phyloP scores from a whole-genome alignment of 2,797 vertebrate genomes.

The Aythya fuligula region DNA sequence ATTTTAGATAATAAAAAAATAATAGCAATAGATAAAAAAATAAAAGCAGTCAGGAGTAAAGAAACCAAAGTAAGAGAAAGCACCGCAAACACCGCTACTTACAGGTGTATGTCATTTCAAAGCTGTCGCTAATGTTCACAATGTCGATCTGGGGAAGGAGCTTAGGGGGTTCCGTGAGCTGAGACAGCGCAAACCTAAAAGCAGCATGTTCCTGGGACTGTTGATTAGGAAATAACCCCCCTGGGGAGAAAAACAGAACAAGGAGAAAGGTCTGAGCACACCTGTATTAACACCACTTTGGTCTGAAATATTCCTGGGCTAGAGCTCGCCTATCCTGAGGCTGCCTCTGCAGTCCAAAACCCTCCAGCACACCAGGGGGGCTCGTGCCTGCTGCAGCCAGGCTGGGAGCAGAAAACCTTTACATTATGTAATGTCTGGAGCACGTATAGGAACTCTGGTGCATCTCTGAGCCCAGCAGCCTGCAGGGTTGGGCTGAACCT shows the following conservation, averaged over 20 bases:
- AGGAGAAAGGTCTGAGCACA: background rate
- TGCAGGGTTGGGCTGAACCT: fast-evolving
- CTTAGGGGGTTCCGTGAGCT: slow-evolving; percentile 97
- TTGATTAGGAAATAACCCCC: slow-evolving; percentile 95
- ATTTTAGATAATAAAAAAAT: background rate
- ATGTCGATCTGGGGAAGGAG: slow-evolving; percentile 99
- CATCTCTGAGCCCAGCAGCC: background rate
- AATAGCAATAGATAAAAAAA: no score
- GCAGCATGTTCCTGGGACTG: slow-evolving; percentile 99
- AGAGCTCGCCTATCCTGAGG: background rate
- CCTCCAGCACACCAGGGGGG: fast-evolving
- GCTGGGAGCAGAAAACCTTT: background rate
- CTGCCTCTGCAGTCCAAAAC: background rate
- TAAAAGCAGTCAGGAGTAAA: background rate
- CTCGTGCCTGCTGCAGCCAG: fast-evolving
- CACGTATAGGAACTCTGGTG: background rate
- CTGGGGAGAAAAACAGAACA: slow-evolving; percentile 76
- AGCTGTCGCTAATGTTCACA: slow-evolving; percentile 98
- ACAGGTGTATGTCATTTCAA: slow-evolving; percentile 99
- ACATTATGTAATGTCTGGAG: background rate
- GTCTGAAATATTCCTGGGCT: background rate
- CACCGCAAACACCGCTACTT: slow-evolving; percentile 75
- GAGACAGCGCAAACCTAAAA: slow-evolving; percentile 96
- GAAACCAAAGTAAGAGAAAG: slow-evolving; percentile 1
- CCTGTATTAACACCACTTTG: fast-evolving